Conservation (phyloP, 2,113 vertebrate genomes). For the Lampris megalopsis region DNA sequence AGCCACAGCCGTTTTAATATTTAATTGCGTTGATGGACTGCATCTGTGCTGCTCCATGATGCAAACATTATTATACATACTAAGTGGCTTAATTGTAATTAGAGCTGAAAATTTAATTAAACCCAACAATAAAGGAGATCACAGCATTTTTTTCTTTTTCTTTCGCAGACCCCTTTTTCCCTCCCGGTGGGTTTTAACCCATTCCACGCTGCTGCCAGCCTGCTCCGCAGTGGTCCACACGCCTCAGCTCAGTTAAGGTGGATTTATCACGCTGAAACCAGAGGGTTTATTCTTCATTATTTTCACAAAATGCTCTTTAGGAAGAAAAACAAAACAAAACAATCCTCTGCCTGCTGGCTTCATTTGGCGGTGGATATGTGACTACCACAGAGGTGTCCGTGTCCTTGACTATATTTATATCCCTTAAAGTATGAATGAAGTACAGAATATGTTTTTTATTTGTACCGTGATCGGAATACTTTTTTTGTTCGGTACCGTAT, state of each 20-base stretch:
- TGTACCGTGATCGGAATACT: no score
- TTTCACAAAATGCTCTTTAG: not conserved
- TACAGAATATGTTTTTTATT: no score
- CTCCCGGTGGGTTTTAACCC: constrained; percentile 59
- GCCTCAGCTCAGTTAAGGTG: not conserved
- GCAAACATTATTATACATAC: constrained; percentile 88
- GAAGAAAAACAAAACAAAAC: no score
- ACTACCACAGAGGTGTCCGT: no score
- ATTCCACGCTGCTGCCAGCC: constrained; percentile 20
- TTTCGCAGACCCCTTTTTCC: constrained; percentile 42
- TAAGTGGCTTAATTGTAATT: constrained; percentile 90
- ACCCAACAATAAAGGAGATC: constrained; percentile 83
- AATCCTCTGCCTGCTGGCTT: no score
- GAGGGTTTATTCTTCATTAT: no score
- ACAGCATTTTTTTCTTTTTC: constrained; percentile 56
- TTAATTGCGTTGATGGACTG: constrained; percentile 87
- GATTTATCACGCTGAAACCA: not conserved
- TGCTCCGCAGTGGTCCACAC: constrained; percentile 12
- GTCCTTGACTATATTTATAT: no score
- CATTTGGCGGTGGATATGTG: no score
- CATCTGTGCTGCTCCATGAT: constrained; percentile 89
- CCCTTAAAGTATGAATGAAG: no score
- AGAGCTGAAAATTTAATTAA: constrained; percentile 88
- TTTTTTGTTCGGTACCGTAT: not conserved
- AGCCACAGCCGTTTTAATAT: constrained; percentile 86